Evolutionary conservation across 2,888 invertebrate genomes (phyloP), one percentile per base, ranked within the genome.

Genomic region (Drosophila crucigera): DNA sequence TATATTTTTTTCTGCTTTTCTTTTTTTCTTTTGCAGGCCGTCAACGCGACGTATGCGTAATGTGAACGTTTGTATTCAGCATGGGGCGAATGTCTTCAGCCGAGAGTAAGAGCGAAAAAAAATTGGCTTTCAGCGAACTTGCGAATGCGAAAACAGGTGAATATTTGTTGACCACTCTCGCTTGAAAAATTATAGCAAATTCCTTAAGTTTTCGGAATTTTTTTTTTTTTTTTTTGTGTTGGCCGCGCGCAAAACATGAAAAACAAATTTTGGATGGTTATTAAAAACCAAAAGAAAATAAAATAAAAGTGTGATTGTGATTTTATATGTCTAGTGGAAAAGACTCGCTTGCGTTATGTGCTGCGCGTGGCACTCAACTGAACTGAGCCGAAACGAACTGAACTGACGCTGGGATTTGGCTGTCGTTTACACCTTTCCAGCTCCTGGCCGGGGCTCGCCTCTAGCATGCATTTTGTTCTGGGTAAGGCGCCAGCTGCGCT

Each of bases 21-120:
- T 49, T 55, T 31, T 25, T 25, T 54, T 33, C 35, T 59, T 67
- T 61, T 59, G 81, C 71, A 41, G 69, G 39, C 65, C 76, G 87
- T 81, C 79, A 88, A 82, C 88, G 78, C 65, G 73, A 67, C 84
- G 89, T 89, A 89, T 84, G 87, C 84, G 84, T 89, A 88, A 88
- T 88, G 72, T 73, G 84, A 56, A 73, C 75, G 61, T 81, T 72
- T 83, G 82, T 78, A 70, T 69, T 68, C 70, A 68, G 41, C 35
- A 52, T 37, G 28, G 49, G 49, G 28, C 49, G 41, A 35, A 25
- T 68, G 47, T 19, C 30, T 33, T 33, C 16, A 33, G 39, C 28
- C 31, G 50, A 58, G 54, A 28, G 41, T 41, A 22, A 50, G 65
- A 61, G 50, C 25, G 25, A 25, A 30, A 43, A 49, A 49, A 65